Evolutionary conservation across 1,140 invertebrate genomes (phyloP), one percentile per base, ranked within the genome.

Genomic region (Bicyclus anynana): DNA sequence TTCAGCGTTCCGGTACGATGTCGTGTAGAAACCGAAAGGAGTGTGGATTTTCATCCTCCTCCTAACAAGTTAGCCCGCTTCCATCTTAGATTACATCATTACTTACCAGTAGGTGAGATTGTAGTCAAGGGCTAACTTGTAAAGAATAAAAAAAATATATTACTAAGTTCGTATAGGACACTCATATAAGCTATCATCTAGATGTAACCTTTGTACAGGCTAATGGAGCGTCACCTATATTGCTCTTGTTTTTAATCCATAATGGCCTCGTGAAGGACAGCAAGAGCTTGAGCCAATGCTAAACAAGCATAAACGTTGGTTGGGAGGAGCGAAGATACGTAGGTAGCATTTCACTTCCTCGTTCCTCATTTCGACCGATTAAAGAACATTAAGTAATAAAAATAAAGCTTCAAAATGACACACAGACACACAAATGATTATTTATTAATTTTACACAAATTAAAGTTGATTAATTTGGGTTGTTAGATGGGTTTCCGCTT

Each of bases 221-320:
- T 37, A 48, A 62, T 58, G 50, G 33, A 16, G 17, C 14, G 47
- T 26, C 49, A 72, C 48, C 55, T 69, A 68, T 56, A 51, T 70
- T 49, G 66, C 51, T 67, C 52, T 68, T 72, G 65, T 74, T 74
- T 79, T 65, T 61, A 65, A 56, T 78, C 74, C 63, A 65, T 73
- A 76, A 76, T 71, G 60, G 23, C 58, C 59, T 40, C 64, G 59
- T 62, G 66, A 74, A 77, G 62, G 69, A 58, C 56, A 75, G 68
- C 67, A 62, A 40, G 40, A 48, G 46, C 52, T 33, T 4, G 51
- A 50, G 33, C 59, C 59, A 62, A 62, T 62, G 49, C 59, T 46
- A 48, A 27, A 29, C 33, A 29, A 57, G 53, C 35, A 27, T 53
- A 27, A 51, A 23, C 53, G 29, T 53, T 42, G 21, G 52, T 47